Percentiles rank a stretch among this genome's conserved stretches.
Evolutionary conservation across 2,888 invertebrate genomes (phyloP).

Genomic region (Drosophila fungiperda): DNA sequence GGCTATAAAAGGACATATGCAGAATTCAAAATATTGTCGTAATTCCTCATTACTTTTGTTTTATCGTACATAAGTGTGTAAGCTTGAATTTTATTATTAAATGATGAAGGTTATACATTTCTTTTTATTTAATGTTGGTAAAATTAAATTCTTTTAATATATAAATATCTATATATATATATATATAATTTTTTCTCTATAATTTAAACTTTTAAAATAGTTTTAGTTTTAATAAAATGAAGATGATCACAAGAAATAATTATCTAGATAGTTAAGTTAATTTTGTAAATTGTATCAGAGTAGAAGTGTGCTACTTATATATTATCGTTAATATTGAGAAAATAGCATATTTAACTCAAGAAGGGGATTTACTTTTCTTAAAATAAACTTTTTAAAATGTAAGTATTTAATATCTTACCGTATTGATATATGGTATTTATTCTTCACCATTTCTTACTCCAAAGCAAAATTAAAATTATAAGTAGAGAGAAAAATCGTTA

Average conservation of each 20-base stretch:
- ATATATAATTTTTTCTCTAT: no score
- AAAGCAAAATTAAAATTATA: slow-evolving; percentile 4
- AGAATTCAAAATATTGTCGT: neutral
- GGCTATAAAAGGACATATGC: neutral
- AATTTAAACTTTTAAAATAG: no score
- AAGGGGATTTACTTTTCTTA: no score
- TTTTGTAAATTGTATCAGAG: neutral
- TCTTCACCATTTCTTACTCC: neutral
- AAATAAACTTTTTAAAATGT: neutral
- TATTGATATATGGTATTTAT: neutral
- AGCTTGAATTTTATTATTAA: neutral
- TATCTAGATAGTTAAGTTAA: no score
- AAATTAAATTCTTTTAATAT: neutral
- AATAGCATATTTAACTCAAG: neutral
- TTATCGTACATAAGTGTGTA: neutral
- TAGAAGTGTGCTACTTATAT: neutral
- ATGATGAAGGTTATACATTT: neutral
- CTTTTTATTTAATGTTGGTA: neutral
- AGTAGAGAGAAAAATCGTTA: slow-evolving; percentile 55
- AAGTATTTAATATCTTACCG: neutral
- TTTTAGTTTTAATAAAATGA: neutral
- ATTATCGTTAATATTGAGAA: neutral
- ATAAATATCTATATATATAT: neutral
- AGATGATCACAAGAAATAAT: neutral
- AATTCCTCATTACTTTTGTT: slow-evolving; percentile 9